Percentiles rank a stretch among this genome's conserved stretches.
Evolutionary conservation across 2,797 vertebrate genomes (phyloP).

Genomic region (Cryptoblepharus egeriae): DNA sequence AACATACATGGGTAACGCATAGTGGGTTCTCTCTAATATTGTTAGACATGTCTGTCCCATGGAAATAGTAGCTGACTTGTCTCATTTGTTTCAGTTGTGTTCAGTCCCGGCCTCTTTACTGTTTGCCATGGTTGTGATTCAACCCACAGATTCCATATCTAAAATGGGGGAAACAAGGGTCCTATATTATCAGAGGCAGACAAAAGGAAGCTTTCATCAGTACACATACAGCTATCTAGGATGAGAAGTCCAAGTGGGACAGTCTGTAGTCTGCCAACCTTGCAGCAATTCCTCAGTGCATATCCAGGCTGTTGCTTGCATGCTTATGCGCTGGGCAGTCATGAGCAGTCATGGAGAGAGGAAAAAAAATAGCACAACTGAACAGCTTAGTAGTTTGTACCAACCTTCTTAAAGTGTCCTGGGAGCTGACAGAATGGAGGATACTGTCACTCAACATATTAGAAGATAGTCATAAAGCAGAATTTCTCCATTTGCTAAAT

Average conservation of each 20-base stretch:
- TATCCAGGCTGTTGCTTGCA: neutral
- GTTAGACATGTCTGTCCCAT: no score
- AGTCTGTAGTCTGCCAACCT: no score
- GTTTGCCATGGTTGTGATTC: no score
- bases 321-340: neutral
- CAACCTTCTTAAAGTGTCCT: conserved; percentile 4
- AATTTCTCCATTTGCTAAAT: conserved; percentile 8
- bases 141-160: no score
- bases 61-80: no score
- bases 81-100: no score
- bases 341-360: neutral
- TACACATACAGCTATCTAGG: neutral
- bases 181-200: neutral
- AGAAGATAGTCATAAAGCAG: neutral
- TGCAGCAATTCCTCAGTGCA: neutral
- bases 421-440: neutral
- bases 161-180: no score
- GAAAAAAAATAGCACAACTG: neutral
- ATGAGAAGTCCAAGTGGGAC: neutral
- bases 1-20: neutral
- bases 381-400: neutral
- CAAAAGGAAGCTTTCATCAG: neutral
- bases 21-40: neutral
- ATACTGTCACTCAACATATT: conserved; percentile 13
- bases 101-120: no score